phyloP scores from a whole-genome alignment of 2,113 vertebrate genomes.

The Morphnarchus princeps region DNA sequence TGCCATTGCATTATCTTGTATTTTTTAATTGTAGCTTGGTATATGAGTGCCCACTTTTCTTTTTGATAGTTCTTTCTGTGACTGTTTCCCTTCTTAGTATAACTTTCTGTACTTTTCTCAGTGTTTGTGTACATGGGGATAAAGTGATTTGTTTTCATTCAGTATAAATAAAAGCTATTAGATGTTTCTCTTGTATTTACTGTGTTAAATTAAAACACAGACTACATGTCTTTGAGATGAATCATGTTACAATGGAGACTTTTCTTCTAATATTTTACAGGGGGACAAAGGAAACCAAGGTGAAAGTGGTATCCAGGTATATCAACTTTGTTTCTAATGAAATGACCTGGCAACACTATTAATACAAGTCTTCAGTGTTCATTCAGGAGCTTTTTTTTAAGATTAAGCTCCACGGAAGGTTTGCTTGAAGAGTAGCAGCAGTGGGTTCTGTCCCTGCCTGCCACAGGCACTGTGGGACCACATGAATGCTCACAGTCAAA shows the following conservation, averaged over 20 bases:
- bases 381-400: neutral
- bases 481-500: neutral
- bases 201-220: neutral
- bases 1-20: neutral
- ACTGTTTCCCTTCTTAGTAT: neutral
- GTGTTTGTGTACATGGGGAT: neutral
- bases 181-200: neutral
- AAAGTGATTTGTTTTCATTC: neutral
- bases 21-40: neutral
- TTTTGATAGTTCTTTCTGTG: neutral
- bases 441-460: neutral
- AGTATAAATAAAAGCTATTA: neutral
- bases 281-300: conserved; percentile 79
- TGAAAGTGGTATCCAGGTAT: conserved; percentile 79
- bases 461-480: neutral
- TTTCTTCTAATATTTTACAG: conserved; percentile 67
- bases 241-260: neutral
- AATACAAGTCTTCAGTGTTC: neutral
- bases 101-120: neutral
- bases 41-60: neutral
- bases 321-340: neutral
- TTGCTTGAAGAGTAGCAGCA: neutral
- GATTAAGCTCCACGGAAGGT: neutral
- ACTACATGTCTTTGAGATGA: neutral
- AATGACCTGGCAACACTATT: neutral